Conservation (phyloP, 2,888 invertebrate species). For the Dicyrtomina minuta region DNA sequence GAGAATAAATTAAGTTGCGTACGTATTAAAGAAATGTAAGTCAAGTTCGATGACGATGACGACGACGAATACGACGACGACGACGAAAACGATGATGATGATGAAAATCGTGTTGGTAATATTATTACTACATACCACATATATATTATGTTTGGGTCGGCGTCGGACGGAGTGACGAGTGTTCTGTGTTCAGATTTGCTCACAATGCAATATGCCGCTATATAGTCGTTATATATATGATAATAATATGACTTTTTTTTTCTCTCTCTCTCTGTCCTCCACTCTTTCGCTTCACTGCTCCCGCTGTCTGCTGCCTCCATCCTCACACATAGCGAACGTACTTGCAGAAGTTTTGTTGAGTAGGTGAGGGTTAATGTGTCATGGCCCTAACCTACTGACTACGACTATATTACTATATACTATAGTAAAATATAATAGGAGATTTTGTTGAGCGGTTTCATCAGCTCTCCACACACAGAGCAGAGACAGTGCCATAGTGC, state of each 20-base stretch:
- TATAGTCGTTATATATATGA: too few relatives aligned
- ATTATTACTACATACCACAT: background rate
- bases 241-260: too few relatives aligned
- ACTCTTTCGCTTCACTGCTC: background rate
- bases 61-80: too few relatives aligned
- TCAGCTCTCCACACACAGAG: too few relatives aligned
- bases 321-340: conserved; percentile 11
- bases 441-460: too few relatives aligned
- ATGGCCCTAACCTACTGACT: conserved; percentile 49
- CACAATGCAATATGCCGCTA: too few relatives aligned
- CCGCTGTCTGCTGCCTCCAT: conserved; percentile 7
- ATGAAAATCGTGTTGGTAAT: background rate
- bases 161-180: too few relatives aligned
- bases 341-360: conserved; percentile 43
- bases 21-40: conserved; percentile 6
- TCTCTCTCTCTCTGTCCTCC: conserved; percentile 13
- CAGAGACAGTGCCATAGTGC: too few relatives aligned
- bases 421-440: too few relatives aligned
- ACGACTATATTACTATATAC: too few relatives aligned
- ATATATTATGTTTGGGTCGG: background rate
- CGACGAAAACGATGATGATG: too few relatives aligned
- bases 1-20: conserved; percentile 1
- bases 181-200: too few relatives aligned
- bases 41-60: conserved; percentile 15
- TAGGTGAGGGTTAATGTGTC: conserved; percentile 54